Evolutionary conservation across 1,140 invertebrate genomes (phyloP).

Genomic region (Metopolophium dirhodum): DNA sequence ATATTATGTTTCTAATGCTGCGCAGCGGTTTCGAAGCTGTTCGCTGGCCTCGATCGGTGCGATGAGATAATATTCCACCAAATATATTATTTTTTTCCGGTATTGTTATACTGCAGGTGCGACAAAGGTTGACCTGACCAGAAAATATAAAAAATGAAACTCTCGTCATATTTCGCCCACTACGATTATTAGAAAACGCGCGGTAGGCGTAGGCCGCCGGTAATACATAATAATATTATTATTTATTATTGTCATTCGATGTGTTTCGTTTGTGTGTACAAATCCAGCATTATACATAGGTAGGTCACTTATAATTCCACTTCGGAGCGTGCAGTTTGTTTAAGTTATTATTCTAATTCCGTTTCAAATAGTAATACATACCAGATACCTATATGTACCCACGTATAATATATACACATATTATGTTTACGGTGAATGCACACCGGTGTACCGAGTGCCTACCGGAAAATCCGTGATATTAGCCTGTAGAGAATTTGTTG

Average conservation of each 20-base stretch:
- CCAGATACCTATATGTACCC: no score
- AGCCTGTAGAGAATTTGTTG: slow-evolving; percentile 22
- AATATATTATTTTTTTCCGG: background rate
- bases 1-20: no score
- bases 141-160: background rate
- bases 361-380: slow-evolving; percentile 14
- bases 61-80: background rate
- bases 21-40: background rate
- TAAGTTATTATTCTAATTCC: slow-evolving; percentile 42
- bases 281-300: background rate
- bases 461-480: slow-evolving; percentile 45
- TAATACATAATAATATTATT: slow-evolving; percentile 15
- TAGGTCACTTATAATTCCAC: background rate
- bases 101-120: background rate
- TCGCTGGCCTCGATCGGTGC: background rate
- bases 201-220: background rate
- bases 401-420: background rate
- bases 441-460: slow-evolving; percentile 8
- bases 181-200: background rate
- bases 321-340: background rate
- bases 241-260: slow-evolving; percentile 14
- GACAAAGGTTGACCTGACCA: background rate
- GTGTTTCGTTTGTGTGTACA: background rate
- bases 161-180: background rate
- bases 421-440: slow-evolving; percentile 27